A percentile compares a stretch with the other conserved stretches of the same genome.
phyloP scores from a whole-genome alignment of 2,888 invertebrate species.

The Troglohyphantes excavatus region DNA sequence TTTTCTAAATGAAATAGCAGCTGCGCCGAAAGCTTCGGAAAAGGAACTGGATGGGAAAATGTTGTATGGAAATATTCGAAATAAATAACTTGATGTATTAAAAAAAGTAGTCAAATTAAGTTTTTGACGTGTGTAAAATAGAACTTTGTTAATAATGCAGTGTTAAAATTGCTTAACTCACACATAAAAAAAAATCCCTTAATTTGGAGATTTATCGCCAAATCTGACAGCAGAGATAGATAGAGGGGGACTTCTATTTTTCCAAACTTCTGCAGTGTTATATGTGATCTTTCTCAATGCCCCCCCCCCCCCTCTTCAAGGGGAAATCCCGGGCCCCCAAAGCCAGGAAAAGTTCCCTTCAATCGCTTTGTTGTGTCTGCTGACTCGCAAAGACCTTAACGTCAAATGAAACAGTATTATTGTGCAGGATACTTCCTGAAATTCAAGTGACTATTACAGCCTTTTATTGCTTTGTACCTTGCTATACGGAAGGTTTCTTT shows the following conservation, averaged over 20 bases:
- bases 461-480: conserved; percentile 20
- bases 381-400: conserved; percentile 38
- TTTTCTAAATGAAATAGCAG: no score
- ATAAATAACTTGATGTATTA: no score
- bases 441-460: conserved; percentile 63
- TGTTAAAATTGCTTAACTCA: no score
- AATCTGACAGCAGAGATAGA: not conserved
- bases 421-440: conserved; percentile 52
- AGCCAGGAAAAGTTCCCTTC: conserved; percentile 48
- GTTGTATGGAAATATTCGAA: no score
- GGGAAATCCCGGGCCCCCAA: conserved; percentile 29
- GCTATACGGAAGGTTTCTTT: no score
- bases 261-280: not conserved
- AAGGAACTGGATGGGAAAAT: no score
- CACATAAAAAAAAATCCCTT: no score
- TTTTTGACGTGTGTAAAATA: no score
- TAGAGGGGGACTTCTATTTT: not conserved
- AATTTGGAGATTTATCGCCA: not conserved
- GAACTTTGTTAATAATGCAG: no score
- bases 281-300: no score
- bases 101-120: no score
- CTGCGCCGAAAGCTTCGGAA: no score
- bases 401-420: conserved; percentile 68
- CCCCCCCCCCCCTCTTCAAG: conserved; percentile 29
- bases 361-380: conserved; percentile 50